Evolutionary conservation across 2,888 invertebrate genomes (phyloP).

Genomic region (Silvanus unidentatus): DNA sequence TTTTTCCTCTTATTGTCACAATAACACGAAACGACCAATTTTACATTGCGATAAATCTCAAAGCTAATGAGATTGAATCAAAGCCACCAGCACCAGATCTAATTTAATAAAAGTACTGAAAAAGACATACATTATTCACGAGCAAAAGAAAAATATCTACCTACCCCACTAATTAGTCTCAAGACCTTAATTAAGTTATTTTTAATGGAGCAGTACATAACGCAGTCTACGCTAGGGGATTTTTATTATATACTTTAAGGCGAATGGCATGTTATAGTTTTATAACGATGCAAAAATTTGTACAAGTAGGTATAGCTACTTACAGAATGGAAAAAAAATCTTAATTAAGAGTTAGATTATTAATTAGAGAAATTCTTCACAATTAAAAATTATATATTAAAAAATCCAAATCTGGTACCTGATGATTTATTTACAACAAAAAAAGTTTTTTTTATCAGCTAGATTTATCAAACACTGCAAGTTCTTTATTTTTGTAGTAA

Average conservation of each 20-base stretch:
- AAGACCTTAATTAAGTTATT: conserved; percentile 63
- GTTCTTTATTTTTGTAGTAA: conserved; percentile 7
- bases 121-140: conserved; percentile 14
- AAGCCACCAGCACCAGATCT: conserved; percentile 32
- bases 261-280: conserved; percentile 24
- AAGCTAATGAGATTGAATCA: conserved; percentile 43
- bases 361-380: too few relatives aligned
- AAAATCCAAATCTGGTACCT: too few relatives aligned
- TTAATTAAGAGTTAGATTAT: neutral
- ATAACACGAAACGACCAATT: conserved; percentile 51
- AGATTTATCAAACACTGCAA: neutral
- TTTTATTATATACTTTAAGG: conserved; percentile 27
- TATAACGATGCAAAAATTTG: conserved; percentile 18
- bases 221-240: conserved; percentile 32
- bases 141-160: conserved; percentile 38
- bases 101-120: conserved; percentile 13
- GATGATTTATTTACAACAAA: neutral
- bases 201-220: conserved; percentile 59
- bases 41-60: conserved; percentile 31
- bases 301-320: conserved; percentile 21
- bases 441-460: neutral
- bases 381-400: too few relatives aligned
- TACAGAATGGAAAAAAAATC: conserved; percentile 8
- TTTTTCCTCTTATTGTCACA: too few relatives aligned
- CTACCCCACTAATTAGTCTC: conserved; percentile 56